Conservation (phyloP, 2,888 invertebrate species). For the Drosophila percnosoma region DNA sequence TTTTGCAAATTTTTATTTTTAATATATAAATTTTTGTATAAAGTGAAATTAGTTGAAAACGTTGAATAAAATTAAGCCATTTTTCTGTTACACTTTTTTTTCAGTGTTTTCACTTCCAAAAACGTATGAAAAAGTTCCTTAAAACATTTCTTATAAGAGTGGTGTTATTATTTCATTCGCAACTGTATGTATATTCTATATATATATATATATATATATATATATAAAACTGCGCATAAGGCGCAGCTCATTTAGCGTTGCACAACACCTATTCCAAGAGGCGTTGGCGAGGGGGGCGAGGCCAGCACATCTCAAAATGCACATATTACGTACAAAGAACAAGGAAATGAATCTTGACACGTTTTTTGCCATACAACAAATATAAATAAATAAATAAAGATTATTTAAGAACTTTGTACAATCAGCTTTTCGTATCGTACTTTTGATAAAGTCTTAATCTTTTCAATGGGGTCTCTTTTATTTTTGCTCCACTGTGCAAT, state of each 20-base stretch:
- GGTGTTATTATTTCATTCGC: neutral
- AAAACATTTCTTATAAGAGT: neutral
- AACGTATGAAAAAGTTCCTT: neutral
- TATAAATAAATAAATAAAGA: neutral
- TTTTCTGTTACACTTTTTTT: neutral
- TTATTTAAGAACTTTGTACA: conserved; percentile 1
- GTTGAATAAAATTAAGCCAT: neutral
- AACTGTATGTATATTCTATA: neutral
- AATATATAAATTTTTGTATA: too few relatives aligned
- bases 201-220: neutral
- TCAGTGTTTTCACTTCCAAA: neutral
- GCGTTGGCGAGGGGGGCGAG: conserved; percentile 3
- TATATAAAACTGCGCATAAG: conserved; percentile 66
- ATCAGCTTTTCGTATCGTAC: neutral
- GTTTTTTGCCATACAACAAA: neutral
- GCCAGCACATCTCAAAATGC: conserved; percentile 13
- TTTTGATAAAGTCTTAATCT: neutral
- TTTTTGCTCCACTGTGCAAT: conserved; percentile 46
- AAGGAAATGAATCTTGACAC: conserved; percentile 36
- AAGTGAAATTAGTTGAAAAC: neutral
- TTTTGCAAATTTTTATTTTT: neutral
- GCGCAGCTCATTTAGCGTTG: conserved; percentile 69
- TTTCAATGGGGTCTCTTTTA: neutral
- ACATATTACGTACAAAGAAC: conserved; percentile 21
- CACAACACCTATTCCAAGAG: conserved; percentile 37